These are phyloP conservation scores for Halichoeres trimaculatus DNA, from an alignment of 2,113 vertebrate genomes.

Conservation along the genomic window DNA sequence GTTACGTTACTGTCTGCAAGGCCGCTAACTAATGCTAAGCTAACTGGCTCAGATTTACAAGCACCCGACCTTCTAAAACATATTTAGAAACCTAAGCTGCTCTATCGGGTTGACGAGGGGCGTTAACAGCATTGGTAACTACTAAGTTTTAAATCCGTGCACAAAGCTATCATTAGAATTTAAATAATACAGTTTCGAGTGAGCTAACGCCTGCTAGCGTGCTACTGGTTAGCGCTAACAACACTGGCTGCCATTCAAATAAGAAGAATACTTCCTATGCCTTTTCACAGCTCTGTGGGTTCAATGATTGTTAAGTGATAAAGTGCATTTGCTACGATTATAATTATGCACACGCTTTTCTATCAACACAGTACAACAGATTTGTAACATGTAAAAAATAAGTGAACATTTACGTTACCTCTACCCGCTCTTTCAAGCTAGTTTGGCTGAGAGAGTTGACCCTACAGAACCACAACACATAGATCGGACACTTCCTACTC, in stretches of 20 bases:
- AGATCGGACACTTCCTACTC: slow-evolving; percentile 66
- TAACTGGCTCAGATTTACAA: slow-evolving; percentile 50
- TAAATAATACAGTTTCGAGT: slow-evolving; percentile 14
- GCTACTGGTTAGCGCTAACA: slow-evolving; percentile 60
- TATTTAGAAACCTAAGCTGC: not conserved
- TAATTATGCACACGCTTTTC: rapidly evolving
- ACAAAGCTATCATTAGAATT: not conserved
- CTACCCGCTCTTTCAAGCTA: slow-evolving; percentile 65
- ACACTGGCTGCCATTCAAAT: slow-evolving; percentile 68
- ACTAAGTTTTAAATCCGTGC: rapidly evolving
- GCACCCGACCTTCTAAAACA: not conserved
- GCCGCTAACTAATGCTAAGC: slow-evolving; percentile 54
- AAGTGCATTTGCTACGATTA: not conserved
- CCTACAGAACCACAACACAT: slow-evolving; percentile 53
- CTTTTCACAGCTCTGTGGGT: slow-evolving; percentile 8
- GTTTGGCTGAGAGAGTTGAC: slow-evolving; percentile 76
- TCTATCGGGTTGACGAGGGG: rapidly evolving
- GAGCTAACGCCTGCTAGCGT: slow-evolving; percentile 48
- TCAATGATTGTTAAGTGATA: not conserved
- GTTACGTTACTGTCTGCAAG: slow-evolving; percentile 23
- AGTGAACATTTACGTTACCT: slow-evolving; percentile 57
- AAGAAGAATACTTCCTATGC: slow-evolving; percentile 24
- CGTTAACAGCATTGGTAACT: rapidly evolving
- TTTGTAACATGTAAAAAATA: not conserved
- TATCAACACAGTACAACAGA: not conserved